phyloP scores from a whole-genome alignment of 2,113 vertebrate genomes.

The Silurus glanis region DNA sequence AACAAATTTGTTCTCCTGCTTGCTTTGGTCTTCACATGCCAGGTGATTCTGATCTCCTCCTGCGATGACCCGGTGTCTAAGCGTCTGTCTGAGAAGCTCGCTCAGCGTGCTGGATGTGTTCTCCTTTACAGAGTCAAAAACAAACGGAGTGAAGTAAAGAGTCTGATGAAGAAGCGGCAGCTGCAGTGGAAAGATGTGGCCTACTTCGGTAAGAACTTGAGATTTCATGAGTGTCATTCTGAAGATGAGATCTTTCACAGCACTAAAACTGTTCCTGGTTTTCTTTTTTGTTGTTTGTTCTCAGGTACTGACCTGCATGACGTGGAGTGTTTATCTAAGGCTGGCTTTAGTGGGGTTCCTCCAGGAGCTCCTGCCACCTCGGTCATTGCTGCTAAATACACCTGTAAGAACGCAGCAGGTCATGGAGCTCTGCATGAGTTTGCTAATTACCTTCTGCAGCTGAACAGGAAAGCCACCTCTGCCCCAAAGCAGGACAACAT shows the following conservation, averaged over 20 bases:
- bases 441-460: constrained; percentile 80
- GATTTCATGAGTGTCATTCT: background rate
- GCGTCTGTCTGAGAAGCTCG: constrained; percentile 63
- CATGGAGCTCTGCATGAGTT: constrained; percentile 83
- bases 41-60: constrained; percentile 83
- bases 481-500: constrained; percentile 56
- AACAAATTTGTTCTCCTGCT: background rate
- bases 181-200: constrained; percentile 87
- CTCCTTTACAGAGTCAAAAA: constrained; percentile 65
- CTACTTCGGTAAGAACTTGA: constrained; percentile 78
- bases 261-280: background rate
- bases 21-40: background rate
- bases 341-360: constrained; percentile 80
- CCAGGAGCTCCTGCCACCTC: constrained; percentile 71
- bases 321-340: constrained; percentile 79
- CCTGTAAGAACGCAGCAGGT: constrained; percentile 74
- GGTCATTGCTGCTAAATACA: constrained; percentile 79
- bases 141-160: constrained; percentile 68
- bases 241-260: background rate
- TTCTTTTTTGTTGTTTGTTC: background rate
- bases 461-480: constrained; percentile 74
- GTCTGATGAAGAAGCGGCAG: constrained; percentile 67
- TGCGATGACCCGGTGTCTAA: constrained; percentile 67
- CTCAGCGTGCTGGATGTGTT: constrained; percentile 72
- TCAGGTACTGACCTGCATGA: constrained; percentile 82